Percentiles rank a stretch among this genome's conserved stretches.
Evolutionary conservation across 2,113 vertebrate genomes (phyloP).

Genomic region (Trogon surrucura): DNA sequence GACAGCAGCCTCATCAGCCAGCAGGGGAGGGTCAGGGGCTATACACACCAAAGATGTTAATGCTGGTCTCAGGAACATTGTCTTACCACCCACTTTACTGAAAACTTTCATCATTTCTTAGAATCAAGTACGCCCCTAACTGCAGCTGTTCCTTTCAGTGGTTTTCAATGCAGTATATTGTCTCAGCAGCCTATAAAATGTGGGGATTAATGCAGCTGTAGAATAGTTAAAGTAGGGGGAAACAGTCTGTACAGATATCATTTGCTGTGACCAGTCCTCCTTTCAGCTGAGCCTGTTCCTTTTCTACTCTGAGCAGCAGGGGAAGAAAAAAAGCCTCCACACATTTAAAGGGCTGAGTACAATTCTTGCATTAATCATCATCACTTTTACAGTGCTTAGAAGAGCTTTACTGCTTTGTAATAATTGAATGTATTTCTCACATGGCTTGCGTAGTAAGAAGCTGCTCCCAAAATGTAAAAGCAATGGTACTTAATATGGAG

Average conservation of each 20-base stretch:
- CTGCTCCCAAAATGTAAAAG: slow-evolving; percentile 4
- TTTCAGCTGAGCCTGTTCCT: not conserved
- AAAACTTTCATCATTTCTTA: not conserved
- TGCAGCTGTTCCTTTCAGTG: not conserved
- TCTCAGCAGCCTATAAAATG: not conserved
- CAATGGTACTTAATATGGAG: not conserved
- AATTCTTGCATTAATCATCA: slow-evolving; percentile 46
- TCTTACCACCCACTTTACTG: not conserved
- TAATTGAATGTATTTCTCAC: slow-evolving; percentile 8
- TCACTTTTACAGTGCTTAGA: slow-evolving; percentile 31
- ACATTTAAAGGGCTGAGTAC: slow-evolving; percentile 21
- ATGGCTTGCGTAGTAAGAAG: not conserved
- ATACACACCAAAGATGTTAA: not conserved
- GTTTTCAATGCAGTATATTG: not conserved
- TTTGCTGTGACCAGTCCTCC: not conserved
- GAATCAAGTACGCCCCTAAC: not conserved
- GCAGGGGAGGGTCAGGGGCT: not conserved
- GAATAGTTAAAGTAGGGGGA: not conserved
- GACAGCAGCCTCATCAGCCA: not conserved
- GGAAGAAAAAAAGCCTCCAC: not conserved
- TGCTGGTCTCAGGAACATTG: not conserved
- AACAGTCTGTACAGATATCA: not conserved
- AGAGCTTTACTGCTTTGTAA: slow-evolving; percentile 58
- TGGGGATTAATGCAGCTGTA: not conserved
- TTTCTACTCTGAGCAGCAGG: not conserved